Base-by-base conservation (phyloP, 2,797 vertebrate genomes). In the Sus cebifrons region DNA sequence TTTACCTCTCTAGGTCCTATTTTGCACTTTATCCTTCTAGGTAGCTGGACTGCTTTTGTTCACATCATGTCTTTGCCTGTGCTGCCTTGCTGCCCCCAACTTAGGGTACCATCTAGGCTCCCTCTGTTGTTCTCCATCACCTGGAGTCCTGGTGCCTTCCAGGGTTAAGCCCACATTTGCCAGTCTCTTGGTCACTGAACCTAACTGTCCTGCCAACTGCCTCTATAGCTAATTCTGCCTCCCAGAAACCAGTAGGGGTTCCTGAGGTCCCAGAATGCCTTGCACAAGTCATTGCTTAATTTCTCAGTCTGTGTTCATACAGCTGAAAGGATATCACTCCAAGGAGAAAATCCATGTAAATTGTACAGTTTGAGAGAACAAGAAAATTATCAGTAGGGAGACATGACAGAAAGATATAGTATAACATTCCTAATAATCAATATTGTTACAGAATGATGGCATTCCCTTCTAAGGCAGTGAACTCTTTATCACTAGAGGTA, bases 261-360 rank as follows among this genome's bases (percentile, higher is more conserved):
- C 89, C 70, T 95, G 49, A 91, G 29, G 62, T 92, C 29, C 56
- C 75, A 94, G 23, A 96, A 92, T 87, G 14, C 32, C 58, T 96
- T 96, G 27, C 3, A n/a, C 2, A 87, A 92, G n/a, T 52, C 12
- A 64, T 56, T 89, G 4, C 40, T 60, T 89, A 78, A 74, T 81
- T 84, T 87, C 36, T 79, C 40, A 29, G 17, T 92, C 20, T 82
- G 36, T 58, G 12, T 62, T 60, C 68, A 95, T 62, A 49, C 65
- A 92, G 17, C 52, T 94, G 78, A 78, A 94, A 87, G 15, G 3
- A 58, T n/a, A 21, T 78, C 71, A 67, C 40, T 58, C 79, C 16
- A 95, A 68, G 20, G 44, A 89, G 18, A 92, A 91, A 40, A 75
- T 83, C 32, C 8, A 85, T 77, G 70, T 78, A 81, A 86, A 52